Base-by-base conservation (phyloP, 2,113 vertebrate genomes). In the Anthoscopus minutus region DNA sequence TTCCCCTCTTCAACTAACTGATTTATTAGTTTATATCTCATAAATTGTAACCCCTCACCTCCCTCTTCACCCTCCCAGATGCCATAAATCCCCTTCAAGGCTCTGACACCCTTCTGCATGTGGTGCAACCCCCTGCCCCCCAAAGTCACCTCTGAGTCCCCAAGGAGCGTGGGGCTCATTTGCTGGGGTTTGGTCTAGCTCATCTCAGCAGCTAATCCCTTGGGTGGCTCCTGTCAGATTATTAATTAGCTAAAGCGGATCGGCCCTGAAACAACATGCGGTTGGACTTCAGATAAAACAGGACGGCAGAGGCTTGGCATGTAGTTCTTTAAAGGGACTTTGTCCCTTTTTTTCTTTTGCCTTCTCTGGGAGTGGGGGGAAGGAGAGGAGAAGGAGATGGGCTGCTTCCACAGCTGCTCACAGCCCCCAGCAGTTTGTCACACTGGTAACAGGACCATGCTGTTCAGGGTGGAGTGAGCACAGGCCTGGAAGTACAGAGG, bases 231-330 rank as follows among this genome's bases (percentile, higher is more conserved):
- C 98, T 98, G 98, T 98, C 98, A 98, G 98, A 98, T 98, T 98
- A 98, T 98, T 98, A 98, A 98, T 98, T 98, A 98, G 98, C 98
- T 98, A 98, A 98, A 98, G 97, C 98, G 92, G 98, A 98, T 98
- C 97, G 97, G 97, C 97, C 97, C 97, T 98, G 97, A 97, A 98
- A 98, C 96, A 97, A 98, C 97, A 98, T 94, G 98, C 97, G 80
- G 96, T 96, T 96, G 97, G 98, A 97, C 98, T 98, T 98, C 98
- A 98, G 97, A 98, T 97, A 97, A 98, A 98, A 97, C 96, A 97
- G 97, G 97, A 95, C 37, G 73, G 94, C 95, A 95, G 65, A 92
- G 95, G 86, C 13, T 78, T 92, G 93, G 53, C 79, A 73, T 95
- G 73, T 66, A 93, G 86, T 93, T 88, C 94, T 93, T 98, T 98